Evolutionary conservation across 2,797 vertebrate species (phyloP), one percentile per base, ranked within the genome.

Genomic region (Intellagama lesueurii): DNA sequence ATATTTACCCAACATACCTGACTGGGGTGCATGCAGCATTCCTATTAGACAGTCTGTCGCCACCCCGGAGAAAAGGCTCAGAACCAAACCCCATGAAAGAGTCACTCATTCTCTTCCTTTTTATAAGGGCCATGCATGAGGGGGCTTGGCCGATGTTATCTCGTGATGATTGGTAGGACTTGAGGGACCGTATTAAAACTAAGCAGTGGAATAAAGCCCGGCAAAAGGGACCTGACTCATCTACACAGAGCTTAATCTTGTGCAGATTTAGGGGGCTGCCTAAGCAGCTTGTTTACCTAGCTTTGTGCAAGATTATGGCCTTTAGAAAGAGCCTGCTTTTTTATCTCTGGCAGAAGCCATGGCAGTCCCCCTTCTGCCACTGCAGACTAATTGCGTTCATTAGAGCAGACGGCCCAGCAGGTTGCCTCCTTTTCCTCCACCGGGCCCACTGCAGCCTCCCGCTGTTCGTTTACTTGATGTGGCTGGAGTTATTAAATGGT

Each of bases 401-500:
- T 81, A 30, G 83, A 70, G 86, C 90, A 91, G 84, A 91, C 49
- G 12, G 86, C 76, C 35, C 73, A 84, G 87, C 44, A 66, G 83
- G 91, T 77, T 56, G 87, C 77, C 85, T 82, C 76, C 66, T 83
- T 60, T 75, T 14, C 49, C 30, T 89, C 89, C 44, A 72, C 32
- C n/a, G 82, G 52, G 83, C 85, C 69, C 87, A 40, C 7, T 85
- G 66, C 87, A 47, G 83, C 68, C 83, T 86, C 85, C 84, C 16
- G 14, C 78, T 66, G 85, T 70, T 56, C 4, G 85, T 52, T 14
- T 47, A 52, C 85, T 91, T 89, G 81, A 83, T 77, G 85, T 87
- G 88, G 69, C 83, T 40, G 78, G 70, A 80, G 86, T 91, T 91
- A 92, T 89, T 86, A 92, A 91, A 92, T 83, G 86, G 78, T 87